Base-by-base conservation (phyloP, 2,888 invertebrate species). In the Xylophagus ater region DNA sequence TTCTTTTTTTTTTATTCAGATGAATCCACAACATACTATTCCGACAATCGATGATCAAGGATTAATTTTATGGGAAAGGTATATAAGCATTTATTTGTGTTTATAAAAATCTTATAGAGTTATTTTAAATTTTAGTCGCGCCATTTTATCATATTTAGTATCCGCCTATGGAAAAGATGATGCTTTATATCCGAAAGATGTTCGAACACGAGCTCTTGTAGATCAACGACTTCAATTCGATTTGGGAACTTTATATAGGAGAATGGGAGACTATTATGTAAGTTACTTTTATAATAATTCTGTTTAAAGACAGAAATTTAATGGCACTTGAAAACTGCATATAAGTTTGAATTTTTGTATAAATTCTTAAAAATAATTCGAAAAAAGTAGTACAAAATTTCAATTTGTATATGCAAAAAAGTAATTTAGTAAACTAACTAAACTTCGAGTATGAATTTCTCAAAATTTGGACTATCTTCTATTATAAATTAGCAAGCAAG, bases 81-180 rank as follows among this genome's bases (percentile, higher is more conserved):
- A 41, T 23, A 23, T 8, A 9, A 23, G 9, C 6, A 6, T 23
- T 8, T 23, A 23, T 23, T 23, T 10, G 6, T 8, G 9, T 8
- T 23, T 23, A 23, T 8, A 6, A 8, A 23, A 23, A 36, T n/a
- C 21, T 34, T 8, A 25, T 32, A 34, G 29, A 43, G 35, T 21
- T 14, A 34, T 44, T 32, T 41, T 39, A 20, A 39, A 34, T 41
- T 37, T 34, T 32, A 64, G 64, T 48, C 65, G 65, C 4, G 65
- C 74, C 1, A 77, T 78, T 43, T 61, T 74, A 52, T 59, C 69
- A 9, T 79, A 78, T 54, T 55, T 79, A 52, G 71, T 66, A 2
- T 67, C 73, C 34, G 68, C 73, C 47, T 78, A 77, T 52, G 75
- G 58, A 23, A 73, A 74, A 49, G 69, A 73, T 38, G 73, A 75